Evolutionary conservation across 2,113 vertebrate species (phyloP).

Genomic region (Oriolus oriolus): DNA sequence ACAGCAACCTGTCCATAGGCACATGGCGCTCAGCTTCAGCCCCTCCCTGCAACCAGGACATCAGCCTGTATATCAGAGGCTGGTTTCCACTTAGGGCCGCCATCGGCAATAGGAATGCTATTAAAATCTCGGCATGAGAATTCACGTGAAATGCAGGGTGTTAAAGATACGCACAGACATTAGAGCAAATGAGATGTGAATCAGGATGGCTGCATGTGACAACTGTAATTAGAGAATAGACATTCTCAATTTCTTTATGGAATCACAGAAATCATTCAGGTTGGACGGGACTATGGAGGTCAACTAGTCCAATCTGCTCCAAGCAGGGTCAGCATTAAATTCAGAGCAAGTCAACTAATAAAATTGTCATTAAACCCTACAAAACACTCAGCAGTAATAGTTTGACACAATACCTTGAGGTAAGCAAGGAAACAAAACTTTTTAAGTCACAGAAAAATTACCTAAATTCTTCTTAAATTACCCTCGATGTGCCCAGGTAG

Average conservation of each 20-base stretch:
- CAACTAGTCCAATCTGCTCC: background rate
- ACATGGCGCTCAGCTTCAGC: rapidly evolving
- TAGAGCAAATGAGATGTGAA: background rate
- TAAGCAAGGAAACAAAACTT: background rate
- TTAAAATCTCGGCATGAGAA: background rate
- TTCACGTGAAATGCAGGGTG: background rate
- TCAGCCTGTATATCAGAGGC: background rate
- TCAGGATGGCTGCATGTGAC: background rate
- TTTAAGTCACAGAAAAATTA: background rate
- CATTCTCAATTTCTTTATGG: background rate
- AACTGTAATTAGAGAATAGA: background rate
- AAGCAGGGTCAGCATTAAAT: background rate
- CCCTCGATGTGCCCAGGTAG: background rate
- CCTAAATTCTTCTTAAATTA: background rate
- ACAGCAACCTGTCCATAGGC: background rate
- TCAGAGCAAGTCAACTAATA: background rate
- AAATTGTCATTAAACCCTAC: background rate
- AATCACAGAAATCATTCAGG: background rate
- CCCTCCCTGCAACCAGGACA: background rate
- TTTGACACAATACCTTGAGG: background rate
- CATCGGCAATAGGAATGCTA: background rate
- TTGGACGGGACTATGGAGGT: background rate
- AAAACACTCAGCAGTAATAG: background rate
- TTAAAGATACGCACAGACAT: background rate
- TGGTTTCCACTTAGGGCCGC: background rate